Base-by-base conservation (phyloP, 2,888 invertebrate species). In the Drosophila borealis region DNA sequence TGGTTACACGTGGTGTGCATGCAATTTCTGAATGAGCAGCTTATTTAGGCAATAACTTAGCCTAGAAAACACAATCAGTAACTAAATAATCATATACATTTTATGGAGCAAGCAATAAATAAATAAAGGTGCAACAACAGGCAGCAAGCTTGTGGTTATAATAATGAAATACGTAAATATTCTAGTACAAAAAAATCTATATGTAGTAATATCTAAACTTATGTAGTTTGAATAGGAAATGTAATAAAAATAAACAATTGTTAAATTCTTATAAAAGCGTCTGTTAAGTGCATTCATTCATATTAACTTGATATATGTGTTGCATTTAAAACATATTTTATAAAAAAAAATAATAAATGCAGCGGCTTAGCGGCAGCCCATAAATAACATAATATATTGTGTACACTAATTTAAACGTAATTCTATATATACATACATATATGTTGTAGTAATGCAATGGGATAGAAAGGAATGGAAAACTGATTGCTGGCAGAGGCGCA, bases 21-120 rank as follows among this genome's bases (percentile, higher is more conserved):
- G 51, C 21, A 25, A 34, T 21, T 36, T 41, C 74, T 55, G 34
- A 41, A 42, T 11, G 17, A 74, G 13, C 67, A 90, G 81, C 89
- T 89, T 81, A 88, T 90, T 90, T 87, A 83, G 88, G 89, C 90
- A 91, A 88, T 51, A 77, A 80, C 91, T 91, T 91, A 91, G 81
- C 77, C 91, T 91, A 91, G 67, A 82, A 65, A 71, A 81, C 54
- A 74, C 25, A 71, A 74, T 56, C 11, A 34, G 25, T 67, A 57
- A 68, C 41, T 59, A 51, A 37, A 46, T 9, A 10, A 45, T 10
- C 36, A 17, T 14, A 25, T 39, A 53, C 17, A 13, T 1, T n/a
- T 8, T 4, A 34, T 11, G n/a, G 60, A 59, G 51, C 45, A 37
- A 49, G 53, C 34, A n/a, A 65, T 8, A 34, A 36, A 39, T 54